Conservation (phyloP, 1,140 invertebrate species). For the Tetraneura akinire region DNA sequence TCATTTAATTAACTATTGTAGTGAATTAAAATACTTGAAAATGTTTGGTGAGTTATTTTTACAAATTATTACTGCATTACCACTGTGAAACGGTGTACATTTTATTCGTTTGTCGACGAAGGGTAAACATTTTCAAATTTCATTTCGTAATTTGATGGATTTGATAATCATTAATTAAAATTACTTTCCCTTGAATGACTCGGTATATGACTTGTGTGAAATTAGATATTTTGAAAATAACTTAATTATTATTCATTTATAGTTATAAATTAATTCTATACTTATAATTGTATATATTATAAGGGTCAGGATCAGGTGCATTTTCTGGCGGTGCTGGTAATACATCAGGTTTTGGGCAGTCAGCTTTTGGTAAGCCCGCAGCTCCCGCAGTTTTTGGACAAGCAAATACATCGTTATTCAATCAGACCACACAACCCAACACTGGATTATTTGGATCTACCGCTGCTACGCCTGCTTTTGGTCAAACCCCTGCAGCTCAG, state of each 20-base stretch:
- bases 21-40: background rate
- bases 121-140: no score
- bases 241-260: no score
- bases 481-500: conserved; percentile 56
- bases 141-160: no score
- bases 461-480: conserved; percentile 59
- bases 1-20: background rate
- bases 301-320: conserved; percentile 40
- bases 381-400: conserved; percentile 64
- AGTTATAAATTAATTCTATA: no score
- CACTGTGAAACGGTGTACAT: no score
- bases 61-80: no score
- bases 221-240: no score
- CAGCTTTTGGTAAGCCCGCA: conserved; percentile 62
- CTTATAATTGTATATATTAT: background rate
- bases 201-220: no score
- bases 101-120: no score
- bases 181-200: no score
- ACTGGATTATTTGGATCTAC: conserved; percentile 62
- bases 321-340: conserved; percentile 39
- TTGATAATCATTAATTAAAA: no score
- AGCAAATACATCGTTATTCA: conserved; percentile 63
- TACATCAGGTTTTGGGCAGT: conserved; percentile 59
- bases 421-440: conserved; percentile 62
- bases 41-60: conserved; percentile 27